A percentile compares a stretch with the other conserved stretches of the same genome.
Evolutionary conservation across 1,140 invertebrate species (phyloP).

Genomic region (Lepidurus couesii): DNA sequence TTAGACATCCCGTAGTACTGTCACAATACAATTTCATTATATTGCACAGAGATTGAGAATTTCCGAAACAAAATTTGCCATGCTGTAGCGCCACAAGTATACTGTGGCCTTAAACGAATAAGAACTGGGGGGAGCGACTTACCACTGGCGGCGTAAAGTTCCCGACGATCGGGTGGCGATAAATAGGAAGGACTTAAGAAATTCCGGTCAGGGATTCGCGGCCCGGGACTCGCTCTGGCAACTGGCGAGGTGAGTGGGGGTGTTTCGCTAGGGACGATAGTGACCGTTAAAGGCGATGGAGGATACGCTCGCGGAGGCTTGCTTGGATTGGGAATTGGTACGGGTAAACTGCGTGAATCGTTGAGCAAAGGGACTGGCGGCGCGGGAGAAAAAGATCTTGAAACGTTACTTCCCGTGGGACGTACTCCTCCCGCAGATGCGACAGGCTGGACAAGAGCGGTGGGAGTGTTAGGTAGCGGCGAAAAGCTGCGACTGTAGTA

Average conservation of each 20-base stretch:
- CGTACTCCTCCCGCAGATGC: constrained; percentile 14
- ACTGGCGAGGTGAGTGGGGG: constrained; percentile 6
- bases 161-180: constrained; percentile 32
- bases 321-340: constrained; percentile 32
- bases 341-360: constrained; percentile 38
- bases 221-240: neutral
- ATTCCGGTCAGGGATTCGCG: neutral
- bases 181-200: constrained; percentile 32
- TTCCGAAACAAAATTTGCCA: too few species aligned
- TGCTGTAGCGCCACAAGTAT: too few species aligned
- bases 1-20: too few species aligned
- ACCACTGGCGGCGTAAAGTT: constrained; percentile 37
- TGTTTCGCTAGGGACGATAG: constrained; percentile 8
- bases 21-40: too few species aligned
- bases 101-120: neutral
- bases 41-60: too few species aligned
- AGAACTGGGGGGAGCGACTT: constrained; percentile 32
- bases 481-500: constrained; percentile 19
- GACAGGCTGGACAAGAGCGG: constrained; percentile 23
- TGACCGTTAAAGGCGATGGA: constrained; percentile 30
- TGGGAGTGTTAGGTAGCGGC: neutral
- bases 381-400: constrained; percentile 34
- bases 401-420: constrained; percentile 2
- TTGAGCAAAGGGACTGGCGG: constrained; percentile 38
- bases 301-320: constrained; percentile 35